Evolutionary conservation across 2,797 vertebrate genomes (phyloP), one percentile per base, ranked within the genome.

Genomic region (Syngnathus acus): DNA sequence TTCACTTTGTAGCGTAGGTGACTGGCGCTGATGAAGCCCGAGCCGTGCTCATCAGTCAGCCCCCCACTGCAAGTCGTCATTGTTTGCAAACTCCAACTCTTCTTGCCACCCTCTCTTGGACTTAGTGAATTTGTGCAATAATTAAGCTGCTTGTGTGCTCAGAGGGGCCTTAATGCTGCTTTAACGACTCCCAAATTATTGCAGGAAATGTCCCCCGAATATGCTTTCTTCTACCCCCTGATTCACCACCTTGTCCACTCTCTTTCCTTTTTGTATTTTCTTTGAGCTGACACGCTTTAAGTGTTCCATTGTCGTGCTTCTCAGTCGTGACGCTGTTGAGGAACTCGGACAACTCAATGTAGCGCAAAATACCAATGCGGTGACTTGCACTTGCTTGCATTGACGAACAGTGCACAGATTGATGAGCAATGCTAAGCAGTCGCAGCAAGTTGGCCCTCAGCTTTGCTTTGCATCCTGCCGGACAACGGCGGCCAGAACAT

Each of bases 131-230:
- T 37, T 57, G 40, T 61, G 9, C 39, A 61, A 42, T 42, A 21
- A 42, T 62, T 62, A 62, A 62, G 14, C 60, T 23, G 11, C 16
- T 42, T 61, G 59, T 40, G 39, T 21, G 11, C n/a, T 42, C 26
- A 32, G 26, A 32, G 26, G 26, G 3, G 26, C 26, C 26, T 32
- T 32, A 32, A 32, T 32, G 26, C 11, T 26, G 23, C 16, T 2
- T 59, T 71, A 71, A 72, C 83, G 83, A 87, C 51, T 86, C 82
- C 85, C 55, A 63, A 76, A 72, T 60, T 70, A 42, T 78, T 79
- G 72, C 78, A 61, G 82, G 74, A 86, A 80, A 32, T 48, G 16
- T 55, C 68, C 48, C 38, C 64, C 75, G n/a, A 38, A 39, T 48
- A 0, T 51, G 45, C 63, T 66, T 55, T 66, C 47, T 50, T 65